Base-by-base conservation (phyloP, 2,797 vertebrate species). In the Paguma larvata region DNA sequence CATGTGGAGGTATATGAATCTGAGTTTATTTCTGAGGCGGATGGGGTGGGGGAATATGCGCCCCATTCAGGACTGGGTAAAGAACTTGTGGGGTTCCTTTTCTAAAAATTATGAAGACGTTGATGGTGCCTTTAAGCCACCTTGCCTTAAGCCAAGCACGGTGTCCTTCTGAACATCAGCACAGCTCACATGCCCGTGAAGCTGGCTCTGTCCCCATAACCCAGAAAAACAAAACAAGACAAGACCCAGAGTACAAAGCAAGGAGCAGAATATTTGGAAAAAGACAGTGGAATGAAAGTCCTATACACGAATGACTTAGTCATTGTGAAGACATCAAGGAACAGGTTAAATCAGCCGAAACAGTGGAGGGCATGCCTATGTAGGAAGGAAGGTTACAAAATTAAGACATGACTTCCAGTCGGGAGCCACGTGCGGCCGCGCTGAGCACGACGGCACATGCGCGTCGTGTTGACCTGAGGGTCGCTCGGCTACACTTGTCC, bases 1-100 rank as follows among this genome's bases (percentile, higher is more conserved):
- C 56, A 23, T n/a, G 46, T 15, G 51, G 51, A 2, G 6, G 10
- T 78, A 51, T 88, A 0, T 84, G 56, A 85, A 85, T 90, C 70
- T 95, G 15, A 79, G 38, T 72, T 95, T 21, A 68, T 18, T 96
- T 80, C 65, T 56, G 44, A 38, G 13, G 25, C 83, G 73, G 62
- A 23, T 34, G 32, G 3, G 25, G 1, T 32, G 4, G 56, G 16
- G 7, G n/a, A 82, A 51, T 51, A 44, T 0, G 5, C 62, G 23
- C 25, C 41, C 25, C 10, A 21, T 72, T 63, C 19, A 41, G 51
- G 41, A 84, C 30, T 59, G 48, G 27, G 14, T 67, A 56, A 94
- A 68, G 77, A 90, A 94, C 2, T 90, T 32, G 18, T 23, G 5
- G 14, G 16, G n/a, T 93, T 10, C 11, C 80, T 86, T 94, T 91